Conservation (phyloP, 2,888 invertebrate genomes). For the Buathra laborator region DNA sequence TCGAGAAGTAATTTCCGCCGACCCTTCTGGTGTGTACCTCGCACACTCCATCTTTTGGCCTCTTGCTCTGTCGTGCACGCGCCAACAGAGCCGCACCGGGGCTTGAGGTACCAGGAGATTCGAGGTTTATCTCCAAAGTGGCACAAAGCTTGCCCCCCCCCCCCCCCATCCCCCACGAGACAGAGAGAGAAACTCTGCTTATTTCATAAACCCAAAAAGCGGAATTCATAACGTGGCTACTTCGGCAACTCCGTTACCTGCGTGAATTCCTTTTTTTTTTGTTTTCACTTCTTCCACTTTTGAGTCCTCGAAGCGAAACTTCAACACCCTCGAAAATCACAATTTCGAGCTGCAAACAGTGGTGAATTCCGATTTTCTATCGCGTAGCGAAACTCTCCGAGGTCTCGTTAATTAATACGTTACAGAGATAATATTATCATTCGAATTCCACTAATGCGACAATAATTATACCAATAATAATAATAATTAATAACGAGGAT, state of each 20-base stretch:
- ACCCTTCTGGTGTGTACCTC: slow-evolving; percentile 20
- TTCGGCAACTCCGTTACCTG: slow-evolving; percentile 30
- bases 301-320: slow-evolving; percentile 31
- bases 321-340: slow-evolving; percentile 1
- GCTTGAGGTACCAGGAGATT: slow-evolving; percentile 28
- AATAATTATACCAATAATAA: slow-evolving; percentile 9
- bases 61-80: not conserved
- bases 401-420: slow-evolving; percentile 1
- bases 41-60: slow-evolving; percentile 23
- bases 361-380: slow-evolving; percentile 1
- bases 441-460: not conserved
- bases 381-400: too few species aligned
- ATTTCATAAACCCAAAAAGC: slow-evolving; percentile 60
- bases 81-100: not conserved
- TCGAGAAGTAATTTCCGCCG: slow-evolving; percentile 65
- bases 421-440: not conserved
- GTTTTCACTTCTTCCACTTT: slow-evolving; percentile 2
- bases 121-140: slow-evolving; percentile 64
- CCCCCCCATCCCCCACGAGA: not conserved
- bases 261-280: not conserved
- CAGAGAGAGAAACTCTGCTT: slow-evolving; percentile 37
- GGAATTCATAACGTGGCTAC: slow-evolving; percentile 60
- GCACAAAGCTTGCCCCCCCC: slow-evolving; percentile 50
- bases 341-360: not conserved
- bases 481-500: slow-evolving; percentile 23